Conservation (phyloP, 1,140 invertebrate species). For the Rhizoglyphus robini region DNA sequence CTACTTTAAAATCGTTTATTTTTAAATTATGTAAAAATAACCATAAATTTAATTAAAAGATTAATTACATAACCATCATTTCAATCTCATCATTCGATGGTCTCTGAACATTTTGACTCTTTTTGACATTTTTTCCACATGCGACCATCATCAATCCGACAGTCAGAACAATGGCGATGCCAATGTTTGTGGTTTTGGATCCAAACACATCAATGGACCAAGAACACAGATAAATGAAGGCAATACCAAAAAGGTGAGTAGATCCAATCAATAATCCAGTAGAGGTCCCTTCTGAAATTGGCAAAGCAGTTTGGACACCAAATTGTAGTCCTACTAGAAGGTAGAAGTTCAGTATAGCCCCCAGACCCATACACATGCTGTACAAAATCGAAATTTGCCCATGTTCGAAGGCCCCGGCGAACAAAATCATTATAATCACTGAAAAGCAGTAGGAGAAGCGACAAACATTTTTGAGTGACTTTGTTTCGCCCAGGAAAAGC, state of each 20-base stretch:
- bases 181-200: constrained; percentile 20
- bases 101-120: no score
- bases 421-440: constrained; percentile 37
- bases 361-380: constrained; percentile 34
- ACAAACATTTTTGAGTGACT: constrained; percentile 39
- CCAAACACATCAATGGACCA: constrained; percentile 19
- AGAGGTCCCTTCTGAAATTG: constrained; percentile 23
- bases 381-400: constrained; percentile 36
- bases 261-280: background rate
- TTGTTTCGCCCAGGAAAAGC: constrained; percentile 39
- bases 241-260: constrained; percentile 23
- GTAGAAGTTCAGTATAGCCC: constrained; percentile 48
- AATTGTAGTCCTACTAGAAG: constrained; percentile 46
- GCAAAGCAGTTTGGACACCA: constrained; percentile 44
- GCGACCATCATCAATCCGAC: no score
- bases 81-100: no score
- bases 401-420: constrained; percentile 36
- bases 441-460: constrained; percentile 39
- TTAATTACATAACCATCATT: no score
- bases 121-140: no score
- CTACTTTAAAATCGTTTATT: no score
- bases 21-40: no score
- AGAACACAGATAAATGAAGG: constrained; percentile 23
- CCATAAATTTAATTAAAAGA: no score
- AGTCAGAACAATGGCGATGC: constrained; percentile 18